These are phyloP conservation scores for Aleiodes leptofemur DNA, from an alignment of 2,888 invertebrate genomes.

Conservation along the genomic window DNA sequence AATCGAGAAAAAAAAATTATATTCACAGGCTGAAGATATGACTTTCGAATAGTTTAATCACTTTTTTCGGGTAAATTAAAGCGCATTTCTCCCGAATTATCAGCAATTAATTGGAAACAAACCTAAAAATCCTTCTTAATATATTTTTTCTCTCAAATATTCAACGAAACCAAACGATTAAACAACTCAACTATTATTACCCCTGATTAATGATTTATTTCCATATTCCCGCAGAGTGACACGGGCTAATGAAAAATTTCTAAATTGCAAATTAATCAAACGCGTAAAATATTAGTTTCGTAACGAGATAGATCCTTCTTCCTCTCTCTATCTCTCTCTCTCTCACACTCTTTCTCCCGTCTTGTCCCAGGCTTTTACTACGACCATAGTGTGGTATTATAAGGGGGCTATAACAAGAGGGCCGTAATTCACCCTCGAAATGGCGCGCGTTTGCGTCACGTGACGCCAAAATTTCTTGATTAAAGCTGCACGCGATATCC, in stretches of 20 bases:
- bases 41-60: too few relatives aligned
- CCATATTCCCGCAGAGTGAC: too few relatives aligned
- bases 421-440: conserved; percentile 66
- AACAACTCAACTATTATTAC: too few relatives aligned
- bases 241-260: background rate
- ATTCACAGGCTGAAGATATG: too few relatives aligned
- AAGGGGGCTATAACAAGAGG: conserved; percentile 49
- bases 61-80: too few relatives aligned
- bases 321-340: conserved; percentile 4
- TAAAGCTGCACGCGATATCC: conserved; percentile 67
- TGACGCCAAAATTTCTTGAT: conserved; percentile 70
- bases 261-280: background rate
- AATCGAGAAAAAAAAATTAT: too few relatives aligned
- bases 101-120: too few relatives aligned
- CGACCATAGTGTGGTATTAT: conserved; percentile 42
- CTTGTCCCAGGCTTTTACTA: conserved; percentile 33
- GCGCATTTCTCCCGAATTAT: too few relatives aligned
- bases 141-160: too few relatives aligned
- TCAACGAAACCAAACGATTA: too few relatives aligned
- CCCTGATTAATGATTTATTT: too few relatives aligned
- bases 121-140: too few relatives aligned
- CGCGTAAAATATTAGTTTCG: background rate
- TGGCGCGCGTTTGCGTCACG: conserved; percentile 62
- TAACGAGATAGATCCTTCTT: conserved; percentile 14
- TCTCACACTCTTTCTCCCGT: conserved; percentile 6